A percentile compares a stretch with the other conserved stretches of the same genome.
These are phyloP conservation scores for Acleris sparsana DNA, from an alignment of 2,888 invertebrate species.

Conservation along the genomic window DNA sequence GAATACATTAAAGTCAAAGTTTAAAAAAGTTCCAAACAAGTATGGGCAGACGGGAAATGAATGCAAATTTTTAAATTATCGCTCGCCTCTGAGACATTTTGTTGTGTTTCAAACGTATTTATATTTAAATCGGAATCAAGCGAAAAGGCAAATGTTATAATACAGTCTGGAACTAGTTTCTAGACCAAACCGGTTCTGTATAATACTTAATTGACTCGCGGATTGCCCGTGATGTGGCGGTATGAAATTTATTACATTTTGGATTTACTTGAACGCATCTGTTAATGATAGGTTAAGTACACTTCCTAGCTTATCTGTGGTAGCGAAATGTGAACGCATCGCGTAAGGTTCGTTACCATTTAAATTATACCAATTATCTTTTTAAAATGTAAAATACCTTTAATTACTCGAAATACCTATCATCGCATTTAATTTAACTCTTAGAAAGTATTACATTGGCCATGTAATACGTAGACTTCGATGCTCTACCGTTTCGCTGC, in stretches of 20 bases:
- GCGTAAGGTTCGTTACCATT: constrained; percentile 23
- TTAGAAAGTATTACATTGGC: constrained; percentile 53
- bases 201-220: constrained; percentile 40
- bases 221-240: constrained; percentile 35
- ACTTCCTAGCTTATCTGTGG: constrained; percentile 8
- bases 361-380: constrained; percentile 26
- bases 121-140: constrained; percentile 15
- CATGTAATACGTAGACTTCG: constrained; percentile 39
- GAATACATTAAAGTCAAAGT: constrained; percentile 40
- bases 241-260: constrained; percentile 31
- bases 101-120: constrained; percentile 11
- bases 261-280: constrained; percentile 26
- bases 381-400: constrained; percentile 27
- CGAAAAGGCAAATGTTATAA: constrained; percentile 14
- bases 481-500: constrained; percentile 69
- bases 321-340: constrained; percentile 19
- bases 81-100: constrained; percentile 12
- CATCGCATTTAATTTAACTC: constrained; percentile 43
- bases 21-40: constrained; percentile 31
- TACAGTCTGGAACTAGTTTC: constrained; percentile 25
- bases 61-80: constrained; percentile 29
- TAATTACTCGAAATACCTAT: constrained; percentile 24
- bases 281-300: constrained; percentile 19
- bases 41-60: constrained; percentile 31
- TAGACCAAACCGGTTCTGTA: constrained; percentile 40